Percentiles rank a stretch among this genome's conserved stretches.
Evolutionary conservation across 2,797 vertebrate species (phyloP).

Genomic region (Oreochromis mossambicus): DNA sequence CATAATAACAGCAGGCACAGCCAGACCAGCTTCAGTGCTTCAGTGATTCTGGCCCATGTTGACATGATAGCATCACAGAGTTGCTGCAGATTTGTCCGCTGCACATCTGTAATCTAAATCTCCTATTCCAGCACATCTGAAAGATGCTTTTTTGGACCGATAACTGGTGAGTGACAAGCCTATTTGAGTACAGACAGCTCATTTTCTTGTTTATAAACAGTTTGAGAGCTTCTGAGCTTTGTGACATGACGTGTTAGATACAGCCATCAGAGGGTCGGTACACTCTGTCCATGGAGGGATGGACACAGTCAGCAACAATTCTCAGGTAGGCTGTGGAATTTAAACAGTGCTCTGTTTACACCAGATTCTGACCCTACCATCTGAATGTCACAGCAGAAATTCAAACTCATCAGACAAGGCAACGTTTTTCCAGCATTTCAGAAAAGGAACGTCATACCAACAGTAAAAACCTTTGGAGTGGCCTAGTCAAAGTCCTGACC

Average conservation of each 20-base stretch:
- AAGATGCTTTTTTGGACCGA: background rate
- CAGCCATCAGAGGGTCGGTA: background rate
- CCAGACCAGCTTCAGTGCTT: background rate
- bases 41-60: background rate
- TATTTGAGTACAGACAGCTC: background rate
- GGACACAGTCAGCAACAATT: background rate
- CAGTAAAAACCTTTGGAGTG: background rate
- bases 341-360: background rate
- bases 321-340: background rate
- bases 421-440: background rate
- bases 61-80: background rate
- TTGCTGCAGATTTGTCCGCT: background rate
- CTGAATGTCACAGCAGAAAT: background rate
- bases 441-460: background rate
- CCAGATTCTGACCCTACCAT: background rate
- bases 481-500: background rate
- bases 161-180: background rate
- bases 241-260: background rate
- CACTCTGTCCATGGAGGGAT: background rate
- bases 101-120: background rate
- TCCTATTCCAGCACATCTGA: background rate
- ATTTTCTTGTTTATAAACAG: background rate
- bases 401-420: background rate
- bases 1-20: background rate
- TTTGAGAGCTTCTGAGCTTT: background rate